Conservation (phyloP, 2,113 vertebrate species). For the Gymnarchus niloticus region DNA sequence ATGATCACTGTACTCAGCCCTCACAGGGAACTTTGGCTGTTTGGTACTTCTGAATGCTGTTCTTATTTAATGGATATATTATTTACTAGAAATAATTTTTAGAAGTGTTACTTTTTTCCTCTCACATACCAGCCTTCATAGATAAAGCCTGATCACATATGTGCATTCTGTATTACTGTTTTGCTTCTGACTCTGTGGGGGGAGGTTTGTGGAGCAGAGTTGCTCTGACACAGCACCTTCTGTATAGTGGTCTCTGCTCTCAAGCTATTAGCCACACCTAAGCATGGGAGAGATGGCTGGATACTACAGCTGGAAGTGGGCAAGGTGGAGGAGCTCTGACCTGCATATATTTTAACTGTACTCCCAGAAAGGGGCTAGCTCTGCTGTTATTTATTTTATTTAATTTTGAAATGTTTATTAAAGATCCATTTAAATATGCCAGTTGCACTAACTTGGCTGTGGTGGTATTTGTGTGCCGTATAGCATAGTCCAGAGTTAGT, state of each 20-base stretch:
- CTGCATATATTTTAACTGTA: background rate
- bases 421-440: slow-evolving; percentile 16
- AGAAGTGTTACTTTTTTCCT: slow-evolving; percentile 64
- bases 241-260: background rate
- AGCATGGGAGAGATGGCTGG: background rate
- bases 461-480: too few species aligned
- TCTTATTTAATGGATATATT: slow-evolving; percentile 77
- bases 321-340: background rate
- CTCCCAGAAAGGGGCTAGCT: background rate
- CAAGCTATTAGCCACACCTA: background rate
- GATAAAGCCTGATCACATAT: slow-evolving; percentile 52
- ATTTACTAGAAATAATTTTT: slow-evolving; percentile 71
- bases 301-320: background rate
- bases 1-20: slow-evolving; percentile 83
- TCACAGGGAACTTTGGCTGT: slow-evolving; percentile 71
- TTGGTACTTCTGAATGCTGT: slow-evolving; percentile 90
- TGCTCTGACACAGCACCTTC: background rate
- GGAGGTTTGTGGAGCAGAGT: background rate
- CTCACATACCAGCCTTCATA: slow-evolving; percentile 64
- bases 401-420: slow-evolving; percentile 18
- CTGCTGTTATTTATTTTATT: slow-evolving; percentile 17
- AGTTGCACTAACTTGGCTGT: too few species aligned
- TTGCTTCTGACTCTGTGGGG: background rate
- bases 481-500: too few species aligned
- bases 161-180: background rate